Conservation (phyloP, 1,140 invertebrate genomes). For the Drusus annulatus region DNA sequence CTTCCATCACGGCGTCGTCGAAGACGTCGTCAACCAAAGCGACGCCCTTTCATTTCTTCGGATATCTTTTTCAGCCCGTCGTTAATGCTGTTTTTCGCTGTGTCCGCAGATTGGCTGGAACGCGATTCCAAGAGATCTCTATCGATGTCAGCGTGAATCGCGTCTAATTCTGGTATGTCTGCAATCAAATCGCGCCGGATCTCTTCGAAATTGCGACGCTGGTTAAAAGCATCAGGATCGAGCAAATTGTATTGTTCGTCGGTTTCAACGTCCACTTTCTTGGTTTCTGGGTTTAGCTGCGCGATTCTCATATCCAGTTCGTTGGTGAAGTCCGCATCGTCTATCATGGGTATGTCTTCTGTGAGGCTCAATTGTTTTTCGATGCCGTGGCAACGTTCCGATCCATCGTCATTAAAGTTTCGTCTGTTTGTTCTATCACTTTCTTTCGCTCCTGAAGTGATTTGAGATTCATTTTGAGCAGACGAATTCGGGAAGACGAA, state of each 20-base stretch:
- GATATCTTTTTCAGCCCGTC: slow-evolving; percentile 64
- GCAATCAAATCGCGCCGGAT: slow-evolving; percentile 70
- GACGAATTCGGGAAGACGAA: slow-evolving; percentile 69
- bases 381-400: slow-evolving; percentile 63
- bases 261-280: slow-evolving; percentile 56
- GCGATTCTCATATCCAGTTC: slow-evolving; percentile 70
- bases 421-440: not conserved
- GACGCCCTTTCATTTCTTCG: slow-evolving; percentile 62
- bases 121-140: slow-evolving; percentile 42
- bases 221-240: slow-evolving; percentile 48
- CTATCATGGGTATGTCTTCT: slow-evolving; percentile 72
- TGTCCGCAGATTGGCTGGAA: not conserved
- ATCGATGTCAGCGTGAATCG: slow-evolving; percentile 67
- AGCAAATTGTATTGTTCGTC: slow-evolving; percentile 31
- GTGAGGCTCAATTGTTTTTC: slow-evolving; percentile 70
- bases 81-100: slow-evolving; percentile 63
- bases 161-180: slow-evolving; percentile 70
- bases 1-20: slow-evolving; percentile 8
- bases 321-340: slow-evolving; percentile 66
- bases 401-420: not conserved
- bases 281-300: slow-evolving; percentile 63
- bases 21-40: slow-evolving; percentile 61
- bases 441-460: slow-evolving; percentile 8
- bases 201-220: slow-evolving; percentile 66
- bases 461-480: slow-evolving; percentile 55